phyloP scores from a whole-genome alignment of 2,797 vertebrate species.

The Onychomys torridus region DNA sequence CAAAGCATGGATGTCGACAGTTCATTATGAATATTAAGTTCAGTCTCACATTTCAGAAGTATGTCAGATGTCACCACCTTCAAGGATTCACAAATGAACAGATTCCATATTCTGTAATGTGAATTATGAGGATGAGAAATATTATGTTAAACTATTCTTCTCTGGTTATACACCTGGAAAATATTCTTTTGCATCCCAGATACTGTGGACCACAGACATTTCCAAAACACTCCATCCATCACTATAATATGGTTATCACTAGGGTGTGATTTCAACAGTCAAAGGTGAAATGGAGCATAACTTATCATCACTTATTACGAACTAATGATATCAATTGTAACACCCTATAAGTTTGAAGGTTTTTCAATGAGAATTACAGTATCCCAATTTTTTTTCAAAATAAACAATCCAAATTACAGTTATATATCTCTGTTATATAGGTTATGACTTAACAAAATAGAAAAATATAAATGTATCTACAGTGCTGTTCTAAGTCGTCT shows the following conservation, averaged over 20 bases:
- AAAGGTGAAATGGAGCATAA: slow-evolving; percentile 55
- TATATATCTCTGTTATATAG: background rate
- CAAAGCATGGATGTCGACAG: slow-evolving; percentile 58
- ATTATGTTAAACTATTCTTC: slow-evolving; percentile 50
- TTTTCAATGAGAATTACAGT: slow-evolving; percentile 56
- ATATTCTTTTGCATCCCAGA: background rate
- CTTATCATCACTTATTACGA: slow-evolving; percentile 56
- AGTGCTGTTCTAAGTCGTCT: background rate
- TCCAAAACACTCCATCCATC: slow-evolving; percentile 62
- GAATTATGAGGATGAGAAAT: slow-evolving; percentile 53
- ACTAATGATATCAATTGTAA: slow-evolving; percentile 60
- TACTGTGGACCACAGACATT: slow-evolving; percentile 53
- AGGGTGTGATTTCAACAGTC: slow-evolving; percentile 57
- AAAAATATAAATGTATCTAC: background rate
- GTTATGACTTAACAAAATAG: background rate
- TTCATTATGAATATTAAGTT: slow-evolving; percentile 77
- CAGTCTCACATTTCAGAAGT: slow-evolving; percentile 59
- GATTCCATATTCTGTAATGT: slow-evolving; percentile 20
- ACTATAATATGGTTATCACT: slow-evolving; percentile 32
- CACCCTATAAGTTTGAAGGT: background rate
- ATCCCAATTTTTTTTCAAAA: slow-evolving; percentile 15
- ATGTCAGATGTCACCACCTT: slow-evolving; percentile 71
- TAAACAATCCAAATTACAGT: background rate
- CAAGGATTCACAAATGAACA: slow-evolving; percentile 63
- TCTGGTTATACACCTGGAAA: slow-evolving; percentile 56